Percentiles rank a stretch among this genome's conserved stretches.
Evolutionary conservation across 2,888 invertebrate genomes (phyloP).

Genomic region (Silvanus unidentatus): DNA sequence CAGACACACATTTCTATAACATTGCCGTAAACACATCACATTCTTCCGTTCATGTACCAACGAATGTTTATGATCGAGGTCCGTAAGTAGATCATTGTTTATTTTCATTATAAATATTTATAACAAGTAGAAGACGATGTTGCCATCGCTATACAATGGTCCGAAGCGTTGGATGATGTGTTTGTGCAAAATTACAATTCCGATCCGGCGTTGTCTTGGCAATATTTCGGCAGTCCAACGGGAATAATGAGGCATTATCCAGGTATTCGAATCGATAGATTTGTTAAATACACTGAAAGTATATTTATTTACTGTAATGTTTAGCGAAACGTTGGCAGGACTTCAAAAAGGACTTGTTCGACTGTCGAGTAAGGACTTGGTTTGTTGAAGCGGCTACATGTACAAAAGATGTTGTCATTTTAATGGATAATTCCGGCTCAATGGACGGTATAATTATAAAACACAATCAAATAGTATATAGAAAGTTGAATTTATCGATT

Average conservation of each 20-base stretch:
- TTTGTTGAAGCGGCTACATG: conserved; percentile 97
- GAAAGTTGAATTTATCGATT: conserved; percentile 29
- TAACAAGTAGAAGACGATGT: conserved; percentile 46
- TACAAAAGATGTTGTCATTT: conserved; percentile 93
- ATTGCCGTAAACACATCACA: conserved; percentile 71
- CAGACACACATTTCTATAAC: conserved; percentile 79
- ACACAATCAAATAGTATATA: not conserved
- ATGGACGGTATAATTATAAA: conserved; percentile 68
- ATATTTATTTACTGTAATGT: not conserved
- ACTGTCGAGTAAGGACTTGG: conserved; percentile 90
- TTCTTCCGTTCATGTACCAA: conserved; percentile 90
- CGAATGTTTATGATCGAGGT: conserved; percentile 85
- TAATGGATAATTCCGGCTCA: conserved; percentile 93
- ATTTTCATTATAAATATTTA: conserved; percentile 1
- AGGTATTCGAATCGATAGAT: too few relatives aligned
- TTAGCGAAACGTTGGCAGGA: conserved; percentile 40
- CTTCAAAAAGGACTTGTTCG: conserved; percentile 60
- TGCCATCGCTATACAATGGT: conserved; percentile 82
- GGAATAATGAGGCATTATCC: conserved; percentile 94
- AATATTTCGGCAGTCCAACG: conserved; percentile 92
- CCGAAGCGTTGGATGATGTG: conserved; percentile 73
- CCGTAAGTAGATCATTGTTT: conserved; percentile 26
- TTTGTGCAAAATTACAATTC: conserved; percentile 80
- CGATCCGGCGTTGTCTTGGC: conserved; percentile 91
- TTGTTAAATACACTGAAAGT: not conserved